Evolutionary conservation across 2,888 invertebrate species (phyloP), one percentile per base, ranked within the genome.

Genomic region (Margaritifera margaritifera): DNA sequence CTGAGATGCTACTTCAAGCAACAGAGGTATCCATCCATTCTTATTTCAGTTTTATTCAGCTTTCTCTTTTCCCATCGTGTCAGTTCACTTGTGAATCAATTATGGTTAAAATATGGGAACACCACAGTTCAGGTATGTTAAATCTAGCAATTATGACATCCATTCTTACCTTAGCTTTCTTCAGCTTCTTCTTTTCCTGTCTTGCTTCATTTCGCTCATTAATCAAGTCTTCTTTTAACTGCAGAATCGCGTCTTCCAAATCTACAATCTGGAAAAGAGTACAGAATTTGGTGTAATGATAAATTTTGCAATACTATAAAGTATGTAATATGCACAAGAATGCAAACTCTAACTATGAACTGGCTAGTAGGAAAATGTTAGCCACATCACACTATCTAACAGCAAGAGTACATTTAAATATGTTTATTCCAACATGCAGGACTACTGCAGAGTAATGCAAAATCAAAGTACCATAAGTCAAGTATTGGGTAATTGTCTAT

Each of bases 141-240:
- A 42, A 42, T 42, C 42, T 15, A 42, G 2, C 15, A 42, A 8
- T 42, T 42, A 42, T 42, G 42, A 42, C 15, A 3, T 42, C 6
- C 24, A 20, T 31, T 81, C 85, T 69, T 79, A 89, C 89, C 71
- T 87, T 86, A 74, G 86, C 85, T 63, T 84, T 84, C 65, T 87
- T 87, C 15, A 89, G 75, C 62, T 85, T 78, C 69, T 87, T 86
- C 71, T 89, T 89, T 71, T 88, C 89, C 53, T 80, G 81, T 52
- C 89, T 74, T 6, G 88, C 88, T 61, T 89, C 88, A 31, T 86
- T 87, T 72, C 89, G 83, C 66, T 89, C 89, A 62, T 87, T 86
- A n/a, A 89, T 88, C 64, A 89, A 76, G 71, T 88, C 88, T 79
- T 89, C 89, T 73, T 89, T 89, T 69, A 89, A 78, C 73, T 87